Evolutionary conservation across 2,113 vertebrate species (phyloP), one percentile per base, ranked within the genome.

Genomic region (Hemichromis elongatus): DNA sequence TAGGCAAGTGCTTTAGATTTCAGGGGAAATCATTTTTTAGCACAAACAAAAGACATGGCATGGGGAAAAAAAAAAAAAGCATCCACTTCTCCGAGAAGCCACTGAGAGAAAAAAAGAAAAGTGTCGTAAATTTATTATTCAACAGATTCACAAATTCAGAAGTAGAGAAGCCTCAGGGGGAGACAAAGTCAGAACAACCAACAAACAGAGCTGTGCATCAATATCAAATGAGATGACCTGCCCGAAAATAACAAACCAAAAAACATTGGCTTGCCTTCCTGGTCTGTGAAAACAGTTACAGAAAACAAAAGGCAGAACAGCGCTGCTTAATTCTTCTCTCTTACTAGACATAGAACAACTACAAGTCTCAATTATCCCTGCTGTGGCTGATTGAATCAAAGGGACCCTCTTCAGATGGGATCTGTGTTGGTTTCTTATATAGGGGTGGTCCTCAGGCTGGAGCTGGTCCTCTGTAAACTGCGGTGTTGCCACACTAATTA

Each of bases 21-120:
- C 10, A 13, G 33, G 59, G 59, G 0, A 37, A 63, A 37, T 63
- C 19, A 63, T 4, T 0, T 21, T 63, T 5, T 63, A 37, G 33
- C 59, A 63, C 10, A 63, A 63, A 0, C 0, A 37, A 18, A 63
- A 13, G 61, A 66, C 33, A 2, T 37, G 2, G 4, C 19, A 66
- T 66, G 33, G n/a, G n/a, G n/a, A n/a, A n/a, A n/a, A n/a, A 21
- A 66, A 66, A 66, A 18, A 40, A 40, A 40, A 40, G 61, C 19
- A 40, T 40, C 7, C 61, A 40, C 33, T 66, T 40, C 61, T 19
- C 6, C 0, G 0, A 66, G 19, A 66, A 66, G 19, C 61, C 19
- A 66, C 0, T 1, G 61, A 66, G 19, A 61, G n/a, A 9, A 40
- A 19, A 24, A 0, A 0, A 0, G 3, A 16, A 3, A 13, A 66